These are phyloP conservation scores for Ciconia nigra DNA, from an alignment of 2,797 vertebrate species.

Conservation along the genomic window DNA sequence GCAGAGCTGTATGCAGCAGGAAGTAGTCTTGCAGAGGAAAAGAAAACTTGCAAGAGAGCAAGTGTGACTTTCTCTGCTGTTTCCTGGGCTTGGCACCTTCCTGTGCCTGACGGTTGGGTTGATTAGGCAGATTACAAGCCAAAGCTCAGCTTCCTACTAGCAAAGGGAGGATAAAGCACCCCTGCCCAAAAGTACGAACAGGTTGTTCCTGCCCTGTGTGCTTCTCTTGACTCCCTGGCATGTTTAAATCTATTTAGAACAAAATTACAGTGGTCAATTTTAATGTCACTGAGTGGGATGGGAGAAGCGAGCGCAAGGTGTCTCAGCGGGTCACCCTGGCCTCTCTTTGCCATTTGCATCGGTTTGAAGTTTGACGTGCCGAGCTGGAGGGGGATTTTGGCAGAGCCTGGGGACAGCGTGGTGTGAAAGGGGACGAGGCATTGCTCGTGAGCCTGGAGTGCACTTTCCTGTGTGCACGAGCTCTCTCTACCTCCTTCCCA, in stretches of 20 bases:
- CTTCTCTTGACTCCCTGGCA: background rate
- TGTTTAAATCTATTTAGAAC: background rate
- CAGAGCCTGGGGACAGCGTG: background rate
- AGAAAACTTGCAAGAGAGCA: background rate
- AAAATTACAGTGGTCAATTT: too few species aligned
- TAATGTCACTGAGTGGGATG: background rate
- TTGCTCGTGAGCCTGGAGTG: accelerated
- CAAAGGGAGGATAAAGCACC: background rate
- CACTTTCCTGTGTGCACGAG: accelerated
- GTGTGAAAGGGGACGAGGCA: background rate
- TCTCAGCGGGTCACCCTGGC: background rate
- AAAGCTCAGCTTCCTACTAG: background rate
- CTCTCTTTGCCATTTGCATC: background rate
- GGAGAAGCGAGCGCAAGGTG: accelerated
- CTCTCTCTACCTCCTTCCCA: background rate
- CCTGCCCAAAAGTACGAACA: background rate
- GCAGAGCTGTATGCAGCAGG: background rate
- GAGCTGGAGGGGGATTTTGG: background rate
- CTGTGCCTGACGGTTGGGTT: background rate
- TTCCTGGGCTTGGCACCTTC: background rate
- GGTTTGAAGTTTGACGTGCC: background rate
- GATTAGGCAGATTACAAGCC: background rate
- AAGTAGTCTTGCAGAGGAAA: background rate
- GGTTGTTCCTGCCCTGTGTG: background rate
- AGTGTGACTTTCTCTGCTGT: background rate